Evolutionary conservation across 2,113 vertebrate species (phyloP).

Genomic region (Trogon melanurus): DNA sequence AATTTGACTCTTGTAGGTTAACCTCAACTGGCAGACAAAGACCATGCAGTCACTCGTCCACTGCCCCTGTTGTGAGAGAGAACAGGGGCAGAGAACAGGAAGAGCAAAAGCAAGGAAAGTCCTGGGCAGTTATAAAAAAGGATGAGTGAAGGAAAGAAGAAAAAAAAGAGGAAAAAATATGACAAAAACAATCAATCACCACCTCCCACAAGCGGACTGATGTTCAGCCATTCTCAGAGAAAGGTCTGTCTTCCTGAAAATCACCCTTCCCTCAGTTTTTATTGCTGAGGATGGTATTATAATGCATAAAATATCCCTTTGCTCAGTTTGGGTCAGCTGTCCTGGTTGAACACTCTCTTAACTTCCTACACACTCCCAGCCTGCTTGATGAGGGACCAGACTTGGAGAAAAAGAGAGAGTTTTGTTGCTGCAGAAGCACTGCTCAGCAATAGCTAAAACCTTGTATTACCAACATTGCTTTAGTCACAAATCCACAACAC

Average conservation of each 20-base stretch:
- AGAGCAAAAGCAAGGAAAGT: not conserved
- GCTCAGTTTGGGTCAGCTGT: not conserved
- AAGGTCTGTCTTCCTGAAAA: not conserved
- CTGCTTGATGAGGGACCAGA: not conserved
- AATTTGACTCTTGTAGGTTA: not conserved
- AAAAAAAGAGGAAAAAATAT: not conserved
- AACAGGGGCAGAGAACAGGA: too few relatives aligned
- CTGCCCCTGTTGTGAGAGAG: too few relatives aligned
- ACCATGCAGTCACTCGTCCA: too few relatives aligned
- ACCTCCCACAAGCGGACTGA: fast-evolving
- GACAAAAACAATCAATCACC: not conserved
- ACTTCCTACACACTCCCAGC: not conserved
- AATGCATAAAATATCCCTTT: not conserved
- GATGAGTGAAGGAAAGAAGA: not conserved
- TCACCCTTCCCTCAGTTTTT: not conserved
- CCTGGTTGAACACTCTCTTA: not conserved
- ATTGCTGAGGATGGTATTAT: too few relatives aligned
- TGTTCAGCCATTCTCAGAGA: not conserved
- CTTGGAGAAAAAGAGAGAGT: not conserved
- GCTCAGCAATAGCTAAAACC: too few relatives aligned
- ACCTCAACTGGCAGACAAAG: not conserved
- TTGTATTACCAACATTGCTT: too few relatives aligned
- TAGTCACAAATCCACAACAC: not conserved
- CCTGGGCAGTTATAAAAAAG: not conserved
- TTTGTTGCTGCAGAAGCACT: not conserved